Evolutionary conservation across 2,113 vertebrate species (phyloP).

Genomic region (Epinephelus moara): DNA sequence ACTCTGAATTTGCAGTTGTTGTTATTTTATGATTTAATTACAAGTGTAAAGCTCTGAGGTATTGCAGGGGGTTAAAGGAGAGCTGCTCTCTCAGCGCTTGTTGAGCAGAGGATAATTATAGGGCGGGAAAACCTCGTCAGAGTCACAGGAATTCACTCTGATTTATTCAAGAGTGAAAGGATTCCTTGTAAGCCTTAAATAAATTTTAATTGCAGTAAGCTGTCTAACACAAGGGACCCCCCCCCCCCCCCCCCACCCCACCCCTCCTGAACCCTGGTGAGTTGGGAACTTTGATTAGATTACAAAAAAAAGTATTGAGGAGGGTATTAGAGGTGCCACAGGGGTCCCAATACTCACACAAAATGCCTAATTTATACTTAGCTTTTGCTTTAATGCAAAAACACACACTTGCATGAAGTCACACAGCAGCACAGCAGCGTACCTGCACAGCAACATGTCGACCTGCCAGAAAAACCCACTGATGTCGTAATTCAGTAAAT

Average conservation of each 20-base stretch:
- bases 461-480: neutral
- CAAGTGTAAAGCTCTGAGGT: slow-evolving; percentile 63
- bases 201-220: slow-evolving; percentile 87
- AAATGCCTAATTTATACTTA: slow-evolving; percentile 36
- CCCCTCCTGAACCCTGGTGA: slow-evolving; percentile 48
- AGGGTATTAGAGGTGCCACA: slow-evolving; percentile 37
- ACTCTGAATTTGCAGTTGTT: slow-evolving; percentile 65
- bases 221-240: slow-evolving; percentile 76
- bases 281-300: slow-evolving; percentile 80
- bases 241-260: neutral
- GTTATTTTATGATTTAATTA: slow-evolving; percentile 81
- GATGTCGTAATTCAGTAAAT: slow-evolving; percentile 6
- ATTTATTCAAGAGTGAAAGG: slow-evolving; percentile 84
- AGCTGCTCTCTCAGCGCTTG: slow-evolving; percentile 66
- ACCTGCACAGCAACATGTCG: neutral
- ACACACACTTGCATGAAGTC: slow-evolving; percentile 10
- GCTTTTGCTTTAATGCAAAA: slow-evolving; percentile 8
- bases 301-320: slow-evolving; percentile 52
- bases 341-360: slow-evolving; percentile 31
- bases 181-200: slow-evolving; percentile 84
- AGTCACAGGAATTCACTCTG: slow-evolving; percentile 75
- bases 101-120: slow-evolving; percentile 81
- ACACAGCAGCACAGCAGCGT: slow-evolving; percentile 13
- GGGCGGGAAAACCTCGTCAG: slow-evolving; percentile 76
- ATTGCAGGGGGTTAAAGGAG: slow-evolving; percentile 60